Evolutionary conservation across 2,797 vertebrate genomes (phyloP).

Genomic region (Ispidina lecontei): DNA sequence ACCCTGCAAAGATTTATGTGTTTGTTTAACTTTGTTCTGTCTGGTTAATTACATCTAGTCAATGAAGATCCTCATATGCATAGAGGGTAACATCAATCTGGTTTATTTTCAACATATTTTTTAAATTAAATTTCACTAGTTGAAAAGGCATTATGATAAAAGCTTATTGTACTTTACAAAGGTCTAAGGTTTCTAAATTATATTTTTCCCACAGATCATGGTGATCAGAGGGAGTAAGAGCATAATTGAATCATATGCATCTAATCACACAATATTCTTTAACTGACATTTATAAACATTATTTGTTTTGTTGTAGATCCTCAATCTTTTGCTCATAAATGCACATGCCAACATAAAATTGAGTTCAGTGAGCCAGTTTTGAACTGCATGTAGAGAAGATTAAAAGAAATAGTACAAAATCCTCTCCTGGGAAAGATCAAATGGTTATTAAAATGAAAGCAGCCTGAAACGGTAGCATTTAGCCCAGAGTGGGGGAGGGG

Average conservation of each 20-base stretch:
- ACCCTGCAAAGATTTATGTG: conserved; percentile 16
- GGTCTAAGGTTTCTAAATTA: not conserved
- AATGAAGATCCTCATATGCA: not conserved
- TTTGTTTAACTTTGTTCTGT: conserved; percentile 41
- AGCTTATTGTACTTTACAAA: not conserved
- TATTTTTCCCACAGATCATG: not conserved
- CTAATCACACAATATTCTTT: conserved; percentile 9
- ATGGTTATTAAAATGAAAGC: conserved; percentile 68
- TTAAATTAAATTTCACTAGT: not conserved
- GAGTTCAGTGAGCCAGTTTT: conserved; percentile 54
- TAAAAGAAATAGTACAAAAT: conserved; percentile 66
- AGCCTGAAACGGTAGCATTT: conserved; percentile 47
- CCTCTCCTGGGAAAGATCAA: conserved; percentile 72
- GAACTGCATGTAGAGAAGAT: conserved; percentile 63
- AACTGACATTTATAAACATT: conserved; percentile 32
- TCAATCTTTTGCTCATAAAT: conserved; percentile 34
- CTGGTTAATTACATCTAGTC: conserved; percentile 16
- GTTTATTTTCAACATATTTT: conserved; percentile 17
- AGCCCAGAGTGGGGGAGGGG: not conserved
- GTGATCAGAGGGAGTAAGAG: not conserved
- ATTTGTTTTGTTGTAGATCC: conserved; percentile 44
- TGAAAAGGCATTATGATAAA: not conserved
- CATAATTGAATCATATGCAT: not conserved
- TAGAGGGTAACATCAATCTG: not conserved
- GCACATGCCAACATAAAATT: conserved; percentile 45